A percentile compares a stretch with the other conserved stretches of the same genome.
phyloP scores from a whole-genome alignment of 2,888 invertebrate genomes.

The Diaperis boleti region DNA sequence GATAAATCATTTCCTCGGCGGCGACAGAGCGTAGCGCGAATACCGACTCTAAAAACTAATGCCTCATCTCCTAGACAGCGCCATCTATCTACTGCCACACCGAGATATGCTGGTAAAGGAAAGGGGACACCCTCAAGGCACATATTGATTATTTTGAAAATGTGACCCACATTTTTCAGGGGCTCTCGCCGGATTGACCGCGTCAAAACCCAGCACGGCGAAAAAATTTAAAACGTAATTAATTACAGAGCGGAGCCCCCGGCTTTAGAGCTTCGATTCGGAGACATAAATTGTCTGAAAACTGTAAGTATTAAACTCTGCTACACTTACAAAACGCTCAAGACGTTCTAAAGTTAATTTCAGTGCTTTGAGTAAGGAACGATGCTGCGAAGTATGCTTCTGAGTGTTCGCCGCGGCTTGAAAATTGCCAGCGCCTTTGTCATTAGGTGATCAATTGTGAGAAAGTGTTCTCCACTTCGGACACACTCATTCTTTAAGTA shows the following conservation, averaged over 20 bases:
- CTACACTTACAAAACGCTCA: slow-evolving; percentile 8
- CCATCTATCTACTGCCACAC: slow-evolving; percentile 38
- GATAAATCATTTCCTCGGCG: slow-evolving; percentile 49
- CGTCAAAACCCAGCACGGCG: slow-evolving; percentile 25
- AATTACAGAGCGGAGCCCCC: slow-evolving; percentile 17
- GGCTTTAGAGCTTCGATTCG: slow-evolving; percentile 15
- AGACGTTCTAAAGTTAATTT: slow-evolving; percentile 28
- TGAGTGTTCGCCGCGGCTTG: slow-evolving; percentile 1
- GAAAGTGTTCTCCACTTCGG: slow-evolving; percentile 17
- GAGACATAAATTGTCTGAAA: slow-evolving; percentile 21
- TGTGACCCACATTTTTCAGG: slow-evolving; percentile 33
- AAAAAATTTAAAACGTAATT: slow-evolving; percentile 31
- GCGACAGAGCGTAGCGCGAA: slow-evolving; percentile 44
- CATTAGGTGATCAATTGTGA: slow-evolving; percentile 21
- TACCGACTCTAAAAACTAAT: slow-evolving; percentile 46
- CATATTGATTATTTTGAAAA: slow-evolving; percentile 39
- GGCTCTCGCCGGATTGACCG: slow-evolving; percentile 38
- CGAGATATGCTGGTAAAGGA: slow-evolving; percentile 37
- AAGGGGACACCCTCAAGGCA: slow-evolving; percentile 34
- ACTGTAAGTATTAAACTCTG: slow-evolving; percentile 19
- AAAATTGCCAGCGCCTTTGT: slow-evolving; percentile 26
- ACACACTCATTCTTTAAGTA: slow-evolving; percentile 7
- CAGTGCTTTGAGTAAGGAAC: slow-evolving; percentile 7
- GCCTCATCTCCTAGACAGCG: slow-evolving; percentile 43
- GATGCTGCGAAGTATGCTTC: slow-evolving; percentile 15